phyloP scores from a whole-genome alignment of 2,888 invertebrate species.

The Thumatha senex region DNA sequence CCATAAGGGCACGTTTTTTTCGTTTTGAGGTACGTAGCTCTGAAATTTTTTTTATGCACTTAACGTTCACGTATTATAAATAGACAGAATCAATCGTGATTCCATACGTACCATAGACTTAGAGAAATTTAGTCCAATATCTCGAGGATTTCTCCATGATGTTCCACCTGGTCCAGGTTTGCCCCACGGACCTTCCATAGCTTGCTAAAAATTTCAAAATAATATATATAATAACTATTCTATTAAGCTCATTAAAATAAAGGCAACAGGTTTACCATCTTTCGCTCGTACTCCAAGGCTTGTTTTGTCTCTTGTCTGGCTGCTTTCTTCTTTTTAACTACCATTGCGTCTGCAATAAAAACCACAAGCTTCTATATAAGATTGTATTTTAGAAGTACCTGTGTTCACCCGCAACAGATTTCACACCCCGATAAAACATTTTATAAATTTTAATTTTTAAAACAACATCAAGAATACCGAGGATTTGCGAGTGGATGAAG shows the following conservation, averaged over 20 bases:
- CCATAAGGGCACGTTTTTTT: no score
- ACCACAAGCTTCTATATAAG: no score
- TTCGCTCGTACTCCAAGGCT: conserved; percentile 75
- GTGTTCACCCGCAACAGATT: no score
- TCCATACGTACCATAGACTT: conserved; percentile 88
- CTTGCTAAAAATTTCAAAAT: conserved; percentile 55
- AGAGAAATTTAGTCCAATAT: conserved; percentile 89
- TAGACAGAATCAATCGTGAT: not conserved
- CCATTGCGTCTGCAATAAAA: conserved; percentile 81
- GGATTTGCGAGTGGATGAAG: no score
- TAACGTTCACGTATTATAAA: no score
- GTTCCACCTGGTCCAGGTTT: conserved; percentile 88
- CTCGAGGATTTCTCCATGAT: conserved; percentile 89
- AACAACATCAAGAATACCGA: no score
- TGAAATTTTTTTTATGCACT: no score
- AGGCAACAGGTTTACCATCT: conserved; percentile 67
- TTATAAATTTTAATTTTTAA: no score
- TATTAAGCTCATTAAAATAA: not conserved
- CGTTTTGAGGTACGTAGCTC: no score
- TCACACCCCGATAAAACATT: no score
- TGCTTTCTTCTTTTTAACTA: conserved; percentile 78
- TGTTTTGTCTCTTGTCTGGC: conserved; percentile 72
- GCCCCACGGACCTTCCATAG: conserved; percentile 85
- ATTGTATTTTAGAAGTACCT: no score
- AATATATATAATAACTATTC: conserved; percentile 5